Evolutionary conservation across 2,113 vertebrate genomes (phyloP), one percentile per base, ranked within the genome.

Genomic region (Eretmochelys imbricata): DNA sequence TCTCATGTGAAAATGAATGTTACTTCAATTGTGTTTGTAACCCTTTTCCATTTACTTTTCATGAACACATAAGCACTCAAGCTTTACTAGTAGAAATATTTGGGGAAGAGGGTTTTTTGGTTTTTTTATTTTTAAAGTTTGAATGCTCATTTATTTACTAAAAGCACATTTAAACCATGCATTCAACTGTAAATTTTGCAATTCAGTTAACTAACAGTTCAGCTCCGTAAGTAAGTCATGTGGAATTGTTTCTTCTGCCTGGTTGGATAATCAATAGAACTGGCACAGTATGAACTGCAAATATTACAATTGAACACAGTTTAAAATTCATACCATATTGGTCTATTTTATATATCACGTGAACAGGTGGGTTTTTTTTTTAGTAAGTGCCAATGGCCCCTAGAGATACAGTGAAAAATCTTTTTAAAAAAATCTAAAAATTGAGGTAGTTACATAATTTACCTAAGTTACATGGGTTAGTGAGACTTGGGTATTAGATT

Each of bases 121-220:
- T 93, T 89, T 42, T 42, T 42, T 42, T 5, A 5, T 42, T 42
- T 42, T 42, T 42, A 42, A 89, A 38, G 65, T n/a, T 3, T 8
- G 35, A 38, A n/a, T 62, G 38, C 80, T 80, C 54, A 29, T 88
- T 75, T 95, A 84, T 38, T 91, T 92, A 91, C 82, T 86, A 82
- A 93, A 94, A 96, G 87, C 90, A 90, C 35, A 88, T 95, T 95
- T 88, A 79, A 90, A n/a, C 85, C 65, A 3, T 49, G 48, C n/a
- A 69, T 5, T 80, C 65, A 72, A 19, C 38, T 38, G 65, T 72
- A 72, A 72, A 72, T 72, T 16, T 38, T 35, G 65, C 65, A 72
- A 72, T 38, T 72, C 29, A 51, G 81, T 88, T 76, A 76, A 84
- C 80, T 59, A 59, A 62, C 82, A 90, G 72, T 35, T 0, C 1